Evolutionary conservation across 2,888 invertebrate species (phyloP).

Genomic region (Pristionchus mayeri): DNA sequence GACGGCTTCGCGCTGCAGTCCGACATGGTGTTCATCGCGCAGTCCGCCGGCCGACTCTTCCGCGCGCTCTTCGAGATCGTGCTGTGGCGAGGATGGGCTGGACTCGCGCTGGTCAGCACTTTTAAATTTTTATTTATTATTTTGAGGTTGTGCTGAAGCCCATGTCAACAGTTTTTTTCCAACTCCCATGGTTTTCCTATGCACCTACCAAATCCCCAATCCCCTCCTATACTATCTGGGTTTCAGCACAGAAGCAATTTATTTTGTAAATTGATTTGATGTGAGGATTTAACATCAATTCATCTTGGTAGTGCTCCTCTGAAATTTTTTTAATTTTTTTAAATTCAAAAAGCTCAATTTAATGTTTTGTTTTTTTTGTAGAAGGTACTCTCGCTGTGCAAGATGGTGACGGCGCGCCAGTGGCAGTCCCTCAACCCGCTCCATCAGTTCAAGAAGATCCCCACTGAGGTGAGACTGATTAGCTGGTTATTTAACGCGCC

Average conservation of each 20-base stretch:
- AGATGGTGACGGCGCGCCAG: slow-evolving; percentile 94
- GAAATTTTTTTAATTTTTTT: too few species aligned
- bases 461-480: slow-evolving; percentile 81
- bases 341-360: too few species aligned
- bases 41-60: slow-evolving; percentile 94
- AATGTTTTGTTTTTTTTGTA: too few species aligned
- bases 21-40: slow-evolving; percentile 99
- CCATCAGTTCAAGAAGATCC: slow-evolving; percentile 92
- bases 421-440: slow-evolving; percentile 99
- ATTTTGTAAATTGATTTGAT: too few species aligned
- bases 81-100: slow-evolving; percentile 92
- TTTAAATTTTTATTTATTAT: neutral
- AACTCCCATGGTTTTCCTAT: too few species aligned
- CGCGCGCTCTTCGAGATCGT: slow-evolving; percentile 98
- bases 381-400: slow-evolving; percentile 93
- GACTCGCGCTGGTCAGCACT: slow-evolving; percentile 86
- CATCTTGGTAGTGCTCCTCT: too few species aligned
- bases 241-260: too few species aligned
- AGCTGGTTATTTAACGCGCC: neutral
- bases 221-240: too few species aligned
- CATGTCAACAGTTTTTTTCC: neutral
- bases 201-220: too few species aligned
- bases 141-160: neutral
- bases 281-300: too few species aligned
- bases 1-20: slow-evolving; percentile 99